Conservation (phyloP, 2,888 invertebrate genomes). For the Megalurothrips usitatus region DNA sequence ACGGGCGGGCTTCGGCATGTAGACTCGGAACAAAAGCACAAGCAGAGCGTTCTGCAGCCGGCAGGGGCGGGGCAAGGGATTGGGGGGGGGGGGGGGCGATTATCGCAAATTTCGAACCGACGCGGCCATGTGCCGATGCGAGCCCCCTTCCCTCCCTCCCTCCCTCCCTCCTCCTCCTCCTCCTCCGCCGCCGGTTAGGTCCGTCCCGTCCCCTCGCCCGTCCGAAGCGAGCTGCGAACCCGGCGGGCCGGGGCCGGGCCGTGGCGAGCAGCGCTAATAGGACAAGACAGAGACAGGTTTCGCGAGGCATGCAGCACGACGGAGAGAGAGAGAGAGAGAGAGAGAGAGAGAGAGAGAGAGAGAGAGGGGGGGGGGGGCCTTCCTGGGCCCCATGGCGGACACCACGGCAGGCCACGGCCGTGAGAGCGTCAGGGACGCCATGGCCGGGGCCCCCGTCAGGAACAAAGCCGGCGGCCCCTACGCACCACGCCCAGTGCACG, state of each 20-base stretch:
- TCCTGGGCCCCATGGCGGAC: too few relatives aligned
- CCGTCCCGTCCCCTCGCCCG: too few relatives aligned
- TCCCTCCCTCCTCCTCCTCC: too few relatives aligned
- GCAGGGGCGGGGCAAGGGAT: slow-evolving; percentile 29
- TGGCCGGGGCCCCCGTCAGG: not conserved
- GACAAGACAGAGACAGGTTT: slow-evolving; percentile 47
- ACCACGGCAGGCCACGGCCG: too few relatives aligned
- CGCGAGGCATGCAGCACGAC: slow-evolving; percentile 41
- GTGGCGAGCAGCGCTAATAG: slow-evolving; percentile 46
- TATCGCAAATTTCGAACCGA: slow-evolving; percentile 34
- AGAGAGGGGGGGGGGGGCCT: too few relatives aligned
- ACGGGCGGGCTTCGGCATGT: slow-evolving; percentile 34
- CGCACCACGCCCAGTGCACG: too few relatives aligned
- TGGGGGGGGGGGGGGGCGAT: not conserved
- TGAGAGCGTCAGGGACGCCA: not conserved
- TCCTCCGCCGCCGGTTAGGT: too few relatives aligned
- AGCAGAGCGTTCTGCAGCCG: slow-evolving; percentile 40
- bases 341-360: not conserved
- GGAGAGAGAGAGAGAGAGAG: not conserved
- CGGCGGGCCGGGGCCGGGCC: slow-evolving; percentile 36
- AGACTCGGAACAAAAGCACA: slow-evolving; percentile 46
- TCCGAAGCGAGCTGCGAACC: too few relatives aligned
- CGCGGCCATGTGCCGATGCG: slow-evolving; percentile 27
- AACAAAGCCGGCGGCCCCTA: not conserved
- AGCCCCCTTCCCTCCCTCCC: not conserved